A percentile compares a stretch with the other conserved stretches of the same genome.
These are phyloP conservation scores for Epinotia demarniana DNA, from an alignment of 2,888 invertebrate species.

Conservation along the genomic window DNA sequence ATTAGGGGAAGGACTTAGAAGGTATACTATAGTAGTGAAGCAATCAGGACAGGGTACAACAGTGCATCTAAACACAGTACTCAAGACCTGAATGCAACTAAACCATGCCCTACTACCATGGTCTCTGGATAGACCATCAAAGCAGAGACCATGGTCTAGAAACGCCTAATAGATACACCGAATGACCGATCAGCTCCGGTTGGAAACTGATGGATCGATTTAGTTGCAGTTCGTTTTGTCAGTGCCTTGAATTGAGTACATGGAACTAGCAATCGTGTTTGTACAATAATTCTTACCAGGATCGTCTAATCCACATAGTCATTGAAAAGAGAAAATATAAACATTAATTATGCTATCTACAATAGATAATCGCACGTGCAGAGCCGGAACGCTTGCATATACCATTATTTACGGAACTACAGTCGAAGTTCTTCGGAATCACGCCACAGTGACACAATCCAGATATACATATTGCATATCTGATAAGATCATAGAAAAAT, in stretches of 20 bases:
- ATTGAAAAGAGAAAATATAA: constrained; percentile 80
- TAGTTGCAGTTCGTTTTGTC: constrained; percentile 56
- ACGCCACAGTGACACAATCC: neutral
- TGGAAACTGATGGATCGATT: constrained; percentile 52
- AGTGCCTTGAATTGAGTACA: constrained; percentile 49
- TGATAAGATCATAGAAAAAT: neutral
- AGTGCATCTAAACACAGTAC: constrained; percentile 69
- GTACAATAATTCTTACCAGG: constrained; percentile 75
- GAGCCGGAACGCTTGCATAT: constrained; percentile 1
- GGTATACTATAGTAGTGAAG: constrained; percentile 40
- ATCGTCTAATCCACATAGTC: constrained; percentile 80
- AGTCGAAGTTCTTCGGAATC: constrained; percentile 7
- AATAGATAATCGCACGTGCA: constrained; percentile 34
- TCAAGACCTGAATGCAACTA: constrained; percentile 67
- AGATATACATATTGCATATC: neutral
- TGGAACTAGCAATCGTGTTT: constrained; percentile 58
- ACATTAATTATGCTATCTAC: constrained; percentile 57
- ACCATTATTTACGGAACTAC: constrained; percentile 1
- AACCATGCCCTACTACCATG: constrained; percentile 68
- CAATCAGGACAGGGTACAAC: constrained; percentile 53
- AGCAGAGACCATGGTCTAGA: constrained; percentile 55
- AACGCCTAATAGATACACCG: constrained; percentile 42
- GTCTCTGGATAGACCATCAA: constrained; percentile 53
- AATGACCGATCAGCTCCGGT: constrained; percentile 5
- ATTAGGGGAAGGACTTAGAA: constrained; percentile 33